Evolutionary conservation across 2,888 invertebrate species (phyloP), one percentile per base, ranked within the genome.

Genomic region (Drymonia ruficornis): DNA sequence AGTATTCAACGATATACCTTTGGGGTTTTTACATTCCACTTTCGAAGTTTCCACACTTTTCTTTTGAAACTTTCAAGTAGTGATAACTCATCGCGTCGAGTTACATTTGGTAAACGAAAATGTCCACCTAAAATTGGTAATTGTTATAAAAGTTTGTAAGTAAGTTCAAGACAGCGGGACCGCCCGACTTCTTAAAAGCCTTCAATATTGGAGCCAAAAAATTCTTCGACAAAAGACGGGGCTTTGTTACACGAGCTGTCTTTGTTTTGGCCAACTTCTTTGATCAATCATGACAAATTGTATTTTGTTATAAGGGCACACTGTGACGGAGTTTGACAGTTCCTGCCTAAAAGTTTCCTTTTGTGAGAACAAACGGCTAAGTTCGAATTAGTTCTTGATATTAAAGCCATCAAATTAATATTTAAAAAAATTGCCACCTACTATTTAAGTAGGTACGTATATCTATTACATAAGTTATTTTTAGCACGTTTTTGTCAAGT

Each of bases 231-330:
- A 83, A 80, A 82, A 76, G 74, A 65, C 76, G 61, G 55, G 71
- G 68, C 79, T 80, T 83, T 84, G 80, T 83, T 80, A 70, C 70
- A 63, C 67, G 63, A 70, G 67, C 70, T 67, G 76, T 82, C 80
- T 82, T 85, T 86, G 83, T 84, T 84, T 84, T 76, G 74, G 68
- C 75, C 70, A 84, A 85, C 81, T 88, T 87, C 81, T 86, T 87
- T 89, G 90, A 90, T 90, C 89, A 90, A 90, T 91, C 87, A 89
- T 86, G 89, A 87, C 87, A 89, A 89, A 89, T 86, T 88, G 84
- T 86, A 77, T 88, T 90, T 89, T 86, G 84, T 86, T 88, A 78
- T 79, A 81, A 83, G 83, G 84, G 76, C 76, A 73, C 77, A 80
- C 72, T 72, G 77, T 83, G 84, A 83, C 76, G 74, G 80, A 87